Conservation (phyloP, 2,113 vertebrate genomes). For the Engystomops pustulosus region DNA sequence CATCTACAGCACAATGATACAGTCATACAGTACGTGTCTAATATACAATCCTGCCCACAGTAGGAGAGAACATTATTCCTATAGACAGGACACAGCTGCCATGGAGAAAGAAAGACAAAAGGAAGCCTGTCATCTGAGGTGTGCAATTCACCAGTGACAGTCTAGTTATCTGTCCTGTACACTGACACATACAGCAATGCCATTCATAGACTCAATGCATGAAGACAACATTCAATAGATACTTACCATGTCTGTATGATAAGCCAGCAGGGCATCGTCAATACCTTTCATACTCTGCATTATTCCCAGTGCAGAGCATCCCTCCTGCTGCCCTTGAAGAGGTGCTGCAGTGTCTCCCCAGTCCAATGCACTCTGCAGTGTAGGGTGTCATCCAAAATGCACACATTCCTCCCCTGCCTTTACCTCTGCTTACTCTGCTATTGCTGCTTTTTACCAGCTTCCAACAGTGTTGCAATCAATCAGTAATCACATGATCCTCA, state of each 20-base stretch:
- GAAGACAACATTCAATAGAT: background rate
- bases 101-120: background rate
- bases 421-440: conserved; percentile 49
- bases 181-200: background rate
- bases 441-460: conserved; percentile 54
- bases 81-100: background rate
- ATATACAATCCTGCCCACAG: background rate
- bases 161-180: too few relatives aligned
- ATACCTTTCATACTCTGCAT: background rate
- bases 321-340: conserved; percentile 51
- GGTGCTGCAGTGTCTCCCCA: conserved; percentile 33
- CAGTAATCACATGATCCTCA: conserved; percentile 56
- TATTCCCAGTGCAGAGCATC: conserved; percentile 17
- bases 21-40: too few relatives aligned
- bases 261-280: conserved; percentile 34
- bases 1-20: too few relatives aligned
- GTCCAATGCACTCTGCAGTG: conserved; percentile 39
- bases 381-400: conserved; percentile 51
- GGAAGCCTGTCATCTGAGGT: background rate
- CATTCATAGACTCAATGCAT: background rate
- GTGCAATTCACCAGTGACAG: background rate
- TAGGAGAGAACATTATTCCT: background rate
- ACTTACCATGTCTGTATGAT: conserved; percentile 42
- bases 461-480: conserved; percentile 57
- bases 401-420: conserved; percentile 45